A percentile compares a stretch with the other conserved stretches of the same genome.
Evolutionary conservation across 1,140 invertebrate genomes (phyloP).

Genomic region (Arctopsyche grandis): DNA sequence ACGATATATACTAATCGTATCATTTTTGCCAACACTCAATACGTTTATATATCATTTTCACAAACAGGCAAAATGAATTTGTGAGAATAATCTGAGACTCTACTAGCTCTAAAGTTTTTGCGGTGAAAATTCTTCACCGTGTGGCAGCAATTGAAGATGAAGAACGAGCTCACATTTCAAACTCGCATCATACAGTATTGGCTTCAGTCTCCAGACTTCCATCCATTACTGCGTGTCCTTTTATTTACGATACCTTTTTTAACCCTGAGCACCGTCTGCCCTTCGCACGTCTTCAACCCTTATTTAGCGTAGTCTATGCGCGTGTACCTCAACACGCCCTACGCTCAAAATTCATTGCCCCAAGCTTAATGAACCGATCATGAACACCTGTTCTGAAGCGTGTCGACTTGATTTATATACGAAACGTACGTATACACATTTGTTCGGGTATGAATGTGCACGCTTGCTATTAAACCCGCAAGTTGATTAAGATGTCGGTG

Average conservation of each 20-base stretch:
- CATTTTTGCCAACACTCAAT: too few relatives aligned
- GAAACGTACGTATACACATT: too few relatives aligned
- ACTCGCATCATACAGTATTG: neutral
- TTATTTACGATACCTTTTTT: neutral
- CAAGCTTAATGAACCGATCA: conserved; percentile 25
- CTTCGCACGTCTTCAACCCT: neutral
- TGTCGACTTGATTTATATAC: conserved; percentile 19
- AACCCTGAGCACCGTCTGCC: neutral
- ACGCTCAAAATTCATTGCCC: conserved; percentile 6
- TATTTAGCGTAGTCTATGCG: neutral
- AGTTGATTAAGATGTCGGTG: neutral
- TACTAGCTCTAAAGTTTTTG: too few relatives aligned
- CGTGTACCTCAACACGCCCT: neutral
- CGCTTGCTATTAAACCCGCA: conserved; percentile 1
- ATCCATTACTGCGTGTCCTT: neutral
- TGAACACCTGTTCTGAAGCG: conserved; percentile 19
- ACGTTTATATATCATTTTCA: too few relatives aligned
- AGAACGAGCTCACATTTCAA: neutral
- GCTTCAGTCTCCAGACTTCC: neutral
- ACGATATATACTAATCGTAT: too few relatives aligned
- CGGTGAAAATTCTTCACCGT: too few relatives aligned
- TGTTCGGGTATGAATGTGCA: too few relatives aligned
- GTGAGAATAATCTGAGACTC: too few relatives aligned
- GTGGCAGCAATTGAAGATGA: too few relatives aligned
- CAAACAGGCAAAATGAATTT: too few relatives aligned